Percentiles rank a stretch among this genome's conserved stretches.
Evolutionary conservation across 1,140 invertebrate genomes (phyloP).

Genomic region (Venturia canescens): DNA sequence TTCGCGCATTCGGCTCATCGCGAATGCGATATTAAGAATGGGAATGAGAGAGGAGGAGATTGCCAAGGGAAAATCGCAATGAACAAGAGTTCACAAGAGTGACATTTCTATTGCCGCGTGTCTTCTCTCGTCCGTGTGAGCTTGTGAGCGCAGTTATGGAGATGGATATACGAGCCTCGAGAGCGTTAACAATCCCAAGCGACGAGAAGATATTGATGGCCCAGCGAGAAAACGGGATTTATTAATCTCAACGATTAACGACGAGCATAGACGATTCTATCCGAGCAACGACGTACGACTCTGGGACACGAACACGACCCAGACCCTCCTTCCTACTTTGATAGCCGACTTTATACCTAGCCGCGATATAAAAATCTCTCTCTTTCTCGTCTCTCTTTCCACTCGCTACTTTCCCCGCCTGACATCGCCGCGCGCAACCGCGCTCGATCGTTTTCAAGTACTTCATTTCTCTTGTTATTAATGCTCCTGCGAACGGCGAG

Average conservation of each 20-base stretch:
- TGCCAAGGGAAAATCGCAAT: constrained; percentile 25
- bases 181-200: constrained; percentile 64
- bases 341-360: too few species aligned
- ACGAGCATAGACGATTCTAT: constrained; percentile 58
- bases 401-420: constrained; percentile 35
- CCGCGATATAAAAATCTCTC: background rate
- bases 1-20: constrained; percentile 35
- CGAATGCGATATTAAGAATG: background rate
- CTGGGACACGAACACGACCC: too few species aligned
- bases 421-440: background rate
- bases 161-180: constrained; percentile 37
- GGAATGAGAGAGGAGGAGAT: constrained; percentile 22
- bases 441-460: constrained; percentile 38
- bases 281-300: background rate
- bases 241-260: constrained; percentile 65
- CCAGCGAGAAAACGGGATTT: constrained; percentile 63
- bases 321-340: too few species aligned
- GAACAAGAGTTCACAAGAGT: constrained; percentile 53
- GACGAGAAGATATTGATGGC: constrained; percentile 65
- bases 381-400: background rate
- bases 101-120: constrained; percentile 66
- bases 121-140: constrained; percentile 46
- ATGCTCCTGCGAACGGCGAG: constrained; percentile 1
- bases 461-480: constrained; percentile 34
- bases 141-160: background rate